Conservation (phyloP, 2,888 invertebrate species). For the Subacronicta megacephala region DNA sequence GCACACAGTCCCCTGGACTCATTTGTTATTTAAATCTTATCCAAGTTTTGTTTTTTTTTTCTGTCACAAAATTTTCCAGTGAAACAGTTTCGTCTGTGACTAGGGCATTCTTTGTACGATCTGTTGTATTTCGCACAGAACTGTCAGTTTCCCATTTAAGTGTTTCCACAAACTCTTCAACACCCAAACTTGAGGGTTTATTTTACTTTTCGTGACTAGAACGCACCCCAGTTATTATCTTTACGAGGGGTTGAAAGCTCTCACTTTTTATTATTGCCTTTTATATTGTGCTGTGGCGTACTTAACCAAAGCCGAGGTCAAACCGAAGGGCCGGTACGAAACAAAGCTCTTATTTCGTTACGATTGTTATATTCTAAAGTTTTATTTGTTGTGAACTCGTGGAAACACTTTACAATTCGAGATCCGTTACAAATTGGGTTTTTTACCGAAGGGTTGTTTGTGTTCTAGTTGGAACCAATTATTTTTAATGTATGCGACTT, state of each 20-base stretch:
- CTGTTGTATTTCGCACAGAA: slow-evolving; percentile 8
- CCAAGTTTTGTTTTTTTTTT: slow-evolving; percentile 4
- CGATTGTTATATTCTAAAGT: slow-evolving; percentile 48
- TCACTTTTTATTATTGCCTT: slow-evolving; percentile 82
- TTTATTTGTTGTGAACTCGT: slow-evolving; percentile 55
- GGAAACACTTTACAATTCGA: slow-evolving; percentile 58
- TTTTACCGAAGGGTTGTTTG: slow-evolving; percentile 50
- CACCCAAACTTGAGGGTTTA: slow-evolving; percentile 60
- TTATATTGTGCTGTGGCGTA: slow-evolving; percentile 74
- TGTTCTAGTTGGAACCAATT: slow-evolving; percentile 55
- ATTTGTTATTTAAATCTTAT: slow-evolving; percentile 34
- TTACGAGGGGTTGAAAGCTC: slow-evolving; percentile 86
- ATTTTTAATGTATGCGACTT: slow-evolving; percentile 63
- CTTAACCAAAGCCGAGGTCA: slow-evolving; percentile 75
- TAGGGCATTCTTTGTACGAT: slow-evolving; percentile 9
- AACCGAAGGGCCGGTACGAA: slow-evolving; percentile 63
- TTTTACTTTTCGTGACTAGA: slow-evolving; percentile 70
- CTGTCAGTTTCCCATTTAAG: slow-evolving; percentile 50
- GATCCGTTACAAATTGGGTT: slow-evolving; percentile 65
- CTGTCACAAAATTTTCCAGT: background rate
- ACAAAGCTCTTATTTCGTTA: slow-evolving; percentile 70
- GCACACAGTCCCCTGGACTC: background rate
- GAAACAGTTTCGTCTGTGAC: slow-evolving; percentile 7
- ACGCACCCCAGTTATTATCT: slow-evolving; percentile 80
- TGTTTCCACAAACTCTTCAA: slow-evolving; percentile 62